Base-by-base conservation (phyloP, 2,888 invertebrate species). In the Sesia bembeciformis region DNA sequence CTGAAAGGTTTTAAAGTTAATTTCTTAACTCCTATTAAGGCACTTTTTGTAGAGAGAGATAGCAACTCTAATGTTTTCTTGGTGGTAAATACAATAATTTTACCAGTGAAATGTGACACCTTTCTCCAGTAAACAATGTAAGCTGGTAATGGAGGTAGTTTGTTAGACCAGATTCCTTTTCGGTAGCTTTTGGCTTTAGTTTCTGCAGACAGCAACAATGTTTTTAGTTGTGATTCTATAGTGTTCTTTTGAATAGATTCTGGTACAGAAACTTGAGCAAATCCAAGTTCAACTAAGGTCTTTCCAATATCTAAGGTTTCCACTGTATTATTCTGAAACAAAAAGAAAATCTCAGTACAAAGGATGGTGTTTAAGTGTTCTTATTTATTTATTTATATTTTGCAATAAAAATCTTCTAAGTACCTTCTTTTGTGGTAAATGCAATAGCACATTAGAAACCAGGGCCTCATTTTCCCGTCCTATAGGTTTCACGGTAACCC, bases 401-500 rank as follows among this genome's bases (percentile, higher is more conserved):
- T 6, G 0, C 2, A 43, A 43, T 8, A 43, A 43, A 1, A 40
- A n/a, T 39, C 40, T 51, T 42, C 23, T n/a, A 23, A 42, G 23
- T 72, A 87, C 88, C 84, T 80, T 79, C 40, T 70, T 58, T 58
- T 81, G 76, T 60, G 81, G 81, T 75, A 88, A 78, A 80, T 90
- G 90, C 68, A 90, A 64, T 54, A 80, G 63, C 49, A 90, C 83
- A 62, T 80, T 81, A 39, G 90, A 87, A 7, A 89, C 76, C 54
- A 90, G 74, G 57, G 84, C 84, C 61, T 90, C 84, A 8, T 84
- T 82, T 38, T 85, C 84, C 67, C 77, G 76, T 40, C 70, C 66
- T 46, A 90, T 78, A 4, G 92, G 91, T 60, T 90, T 82, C 52
- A 91, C 68, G 41, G 84, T 89, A 39, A 92, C 76, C 61, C 81